Base-by-base conservation (phyloP, 2,113 vertebrate species). In the Gobius niger region DNA sequence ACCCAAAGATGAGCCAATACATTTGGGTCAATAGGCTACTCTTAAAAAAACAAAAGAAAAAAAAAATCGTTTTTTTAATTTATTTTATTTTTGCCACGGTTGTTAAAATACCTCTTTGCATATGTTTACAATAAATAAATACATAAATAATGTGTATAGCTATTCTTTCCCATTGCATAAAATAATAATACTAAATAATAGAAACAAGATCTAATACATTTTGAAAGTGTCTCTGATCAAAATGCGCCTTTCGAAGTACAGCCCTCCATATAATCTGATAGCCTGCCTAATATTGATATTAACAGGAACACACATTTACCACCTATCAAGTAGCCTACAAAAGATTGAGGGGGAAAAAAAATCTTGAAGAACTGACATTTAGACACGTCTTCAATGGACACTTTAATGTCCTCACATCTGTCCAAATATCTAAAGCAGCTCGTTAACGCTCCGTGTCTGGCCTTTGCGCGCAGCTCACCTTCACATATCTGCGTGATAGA, bases 401-500 rank as follows among this genome's bases (percentile, higher is more conserved):
- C 54, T 34, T 57, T 57, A 65, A 78, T 66, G 62, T 70, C 47
- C 65, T 65, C 57, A 60, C 57, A n/a, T 42, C 15, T 60, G 57
- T 60, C 57, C 9, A 60, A 60, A 44, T 13, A 44, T 40, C 57
- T 40, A n/a, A 8, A 42, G 13, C 15, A n/a, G 57, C 57, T 60
- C 57, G 40, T 60, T n/a, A 6, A 42, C 8, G 13, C 47, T 8
- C 51, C 72, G 44, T 59, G 65, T 51, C 41, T 76, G 69, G 62
- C 46, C 66, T 68, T 56, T 49, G 41, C 74, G 40, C 16, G 59
- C 6, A 54, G n/a, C 60, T 82, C 74, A 82, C 80, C 78, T 77
- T 77, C 70, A 79, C 79, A 34, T 34, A 77, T 72, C 42, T 14
- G 78, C 69, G 44, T 63, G 87, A 80, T 82, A 51, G 82, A 89